Conservation (phyloP, 1,140 invertebrate species). For the Plodia interpunctella region DNA sequence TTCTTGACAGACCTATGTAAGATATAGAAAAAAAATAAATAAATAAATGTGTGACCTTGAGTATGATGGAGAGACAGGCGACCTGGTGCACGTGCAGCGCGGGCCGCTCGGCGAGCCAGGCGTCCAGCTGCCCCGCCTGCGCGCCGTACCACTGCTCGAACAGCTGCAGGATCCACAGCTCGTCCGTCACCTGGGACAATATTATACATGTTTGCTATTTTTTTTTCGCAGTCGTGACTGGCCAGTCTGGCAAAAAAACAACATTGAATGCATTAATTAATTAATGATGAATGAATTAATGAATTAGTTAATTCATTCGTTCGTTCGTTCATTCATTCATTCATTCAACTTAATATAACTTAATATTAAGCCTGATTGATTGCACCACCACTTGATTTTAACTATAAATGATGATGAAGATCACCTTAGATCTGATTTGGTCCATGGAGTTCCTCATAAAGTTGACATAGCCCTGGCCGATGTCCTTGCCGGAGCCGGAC, state of each 20-base stretch:
- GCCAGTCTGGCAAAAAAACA: too few relatives aligned
- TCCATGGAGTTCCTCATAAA: slow-evolving; percentile 98
- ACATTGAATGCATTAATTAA: too few relatives aligned
- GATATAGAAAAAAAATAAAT: too few relatives aligned
- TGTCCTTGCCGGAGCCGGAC: slow-evolving; percentile 93
- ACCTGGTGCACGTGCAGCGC: slow-evolving; percentile 98
- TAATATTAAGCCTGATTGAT: too few relatives aligned
- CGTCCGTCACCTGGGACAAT: slow-evolving; percentile 82
- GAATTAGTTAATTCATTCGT: too few relatives aligned
- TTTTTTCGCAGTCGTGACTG: too few relatives aligned
- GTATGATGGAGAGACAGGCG: slow-evolving; percentile 96
- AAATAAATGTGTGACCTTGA: too few relatives aligned
- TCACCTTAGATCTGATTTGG: slow-evolving; percentile 96
- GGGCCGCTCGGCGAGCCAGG: slow-evolving; percentile 96
- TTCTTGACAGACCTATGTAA: too few relatives aligned
- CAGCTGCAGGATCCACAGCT: slow-evolving; percentile 97
- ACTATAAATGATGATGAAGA: not conserved
- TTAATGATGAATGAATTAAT: too few relatives aligned
- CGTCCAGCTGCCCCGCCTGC: slow-evolving; percentile 96
- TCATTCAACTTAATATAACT: too few relatives aligned
- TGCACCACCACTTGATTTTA: too few relatives aligned
- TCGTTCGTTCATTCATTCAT: too few relatives aligned
- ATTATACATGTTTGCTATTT: not conserved
- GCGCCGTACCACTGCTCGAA: slow-evolving; percentile 98
- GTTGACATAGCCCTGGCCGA: slow-evolving; percentile 98